These are phyloP conservation scores for Andrena fulva DNA, from an alignment of 2,888 invertebrate genomes.

Conservation along the genomic window DNA sequence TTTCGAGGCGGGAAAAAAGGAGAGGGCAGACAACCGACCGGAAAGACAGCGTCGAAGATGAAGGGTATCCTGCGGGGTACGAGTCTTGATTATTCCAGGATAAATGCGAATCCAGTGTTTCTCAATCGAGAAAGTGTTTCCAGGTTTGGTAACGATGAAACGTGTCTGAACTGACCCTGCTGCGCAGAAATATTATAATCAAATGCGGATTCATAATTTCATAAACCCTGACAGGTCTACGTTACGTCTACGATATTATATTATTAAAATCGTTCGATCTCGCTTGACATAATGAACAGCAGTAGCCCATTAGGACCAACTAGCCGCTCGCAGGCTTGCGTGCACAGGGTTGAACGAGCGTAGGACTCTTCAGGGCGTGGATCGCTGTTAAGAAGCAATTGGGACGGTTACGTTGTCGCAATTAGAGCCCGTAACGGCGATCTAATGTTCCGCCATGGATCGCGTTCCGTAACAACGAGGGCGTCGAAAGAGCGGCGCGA, in stretches of 20 bases:
- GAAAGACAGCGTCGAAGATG: constrained; percentile 1
- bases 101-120: constrained; percentile 27
- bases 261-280: too few species aligned
- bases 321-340: constrained; percentile 56
- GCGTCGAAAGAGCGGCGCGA: constrained; percentile 15
- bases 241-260: too few species aligned
- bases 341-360: constrained; percentile 45
- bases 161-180: too few species aligned
- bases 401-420: constrained; percentile 59
- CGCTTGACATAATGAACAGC: constrained; percentile 56
- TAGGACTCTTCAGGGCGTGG: constrained; percentile 34
- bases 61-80: constrained; percentile 1
- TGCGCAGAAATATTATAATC: too few species aligned
- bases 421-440: constrained; percentile 52
- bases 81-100: constrained; percentile 33
- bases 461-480: constrained; percentile 8
- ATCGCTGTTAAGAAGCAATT: constrained; percentile 61
- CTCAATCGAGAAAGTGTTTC: constrained; percentile 4
- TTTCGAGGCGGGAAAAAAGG: constrained; percentile 20
- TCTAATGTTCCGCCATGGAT: constrained; percentile 44
- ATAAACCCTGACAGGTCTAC: too few species aligned
- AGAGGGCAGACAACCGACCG: not conserved
- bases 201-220: too few species aligned
- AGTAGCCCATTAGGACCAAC: constrained; percentile 44
- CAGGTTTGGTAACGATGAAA: not conserved